Conservation (phyloP, 1,140 invertebrate species). For the Belonocnema kinseyi region DNA sequence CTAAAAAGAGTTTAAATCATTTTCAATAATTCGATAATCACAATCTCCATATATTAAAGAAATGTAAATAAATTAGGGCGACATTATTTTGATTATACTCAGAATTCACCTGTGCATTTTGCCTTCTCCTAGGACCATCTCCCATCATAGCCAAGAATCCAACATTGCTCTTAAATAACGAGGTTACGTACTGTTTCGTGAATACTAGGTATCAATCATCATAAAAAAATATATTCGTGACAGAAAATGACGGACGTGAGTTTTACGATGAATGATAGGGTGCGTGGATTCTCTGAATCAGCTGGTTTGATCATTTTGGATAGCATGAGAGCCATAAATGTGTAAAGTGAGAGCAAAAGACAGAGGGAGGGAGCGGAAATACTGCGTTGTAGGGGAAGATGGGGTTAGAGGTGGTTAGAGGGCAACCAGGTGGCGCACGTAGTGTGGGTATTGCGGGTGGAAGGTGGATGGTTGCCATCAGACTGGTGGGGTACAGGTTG, state of each 20-base stretch:
- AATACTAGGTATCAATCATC: no score
- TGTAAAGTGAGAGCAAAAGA: constrained; percentile 16
- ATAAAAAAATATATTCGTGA: background rate
- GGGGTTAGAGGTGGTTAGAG: constrained; percentile 35
- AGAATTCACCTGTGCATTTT: no score
- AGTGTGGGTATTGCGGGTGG: constrained; percentile 11
- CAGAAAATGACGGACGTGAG: background rate
- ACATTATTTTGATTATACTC: no score
- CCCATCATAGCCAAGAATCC: no score
- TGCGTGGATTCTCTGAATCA: constrained; percentile 46
- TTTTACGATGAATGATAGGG: constrained; percentile 6
- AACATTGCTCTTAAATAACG: no score
- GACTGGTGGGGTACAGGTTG: constrained; percentile 26
- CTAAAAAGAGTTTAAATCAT: no score
- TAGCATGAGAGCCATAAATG: background rate
- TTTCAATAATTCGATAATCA: no score
- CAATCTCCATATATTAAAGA: no score
- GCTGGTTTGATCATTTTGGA: constrained; percentile 54
- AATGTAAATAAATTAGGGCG: no score
- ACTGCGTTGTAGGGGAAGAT: constrained; percentile 23
- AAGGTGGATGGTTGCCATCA: constrained; percentile 41
- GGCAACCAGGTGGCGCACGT: constrained; percentile 31
- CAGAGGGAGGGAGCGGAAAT: constrained; percentile 31
- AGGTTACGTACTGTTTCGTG: no score
- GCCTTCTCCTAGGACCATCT: no score